Conservation (phyloP, 2,888 invertebrate genomes). For the Halocaridina rubra region DNA sequence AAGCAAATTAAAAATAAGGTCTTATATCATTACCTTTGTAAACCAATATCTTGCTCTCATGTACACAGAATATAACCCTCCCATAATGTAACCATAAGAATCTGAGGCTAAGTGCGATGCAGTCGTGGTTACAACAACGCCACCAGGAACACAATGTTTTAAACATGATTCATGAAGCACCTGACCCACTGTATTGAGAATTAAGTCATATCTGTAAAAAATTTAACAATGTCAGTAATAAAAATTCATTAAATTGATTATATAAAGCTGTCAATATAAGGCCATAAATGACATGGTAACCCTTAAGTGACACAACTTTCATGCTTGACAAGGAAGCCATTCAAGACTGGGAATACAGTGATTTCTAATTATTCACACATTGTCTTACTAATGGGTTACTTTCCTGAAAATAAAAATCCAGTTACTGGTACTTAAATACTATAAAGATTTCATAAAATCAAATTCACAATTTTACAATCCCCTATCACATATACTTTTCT, state of each 20-base stretch:
- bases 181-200: constrained; percentile 71
- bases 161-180: constrained; percentile 67
- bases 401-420: too few relatives aligned
- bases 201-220: constrained; percentile 70
- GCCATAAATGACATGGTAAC: too few relatives aligned
- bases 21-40: constrained; percentile 54
- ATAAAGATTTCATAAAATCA: too few relatives aligned
- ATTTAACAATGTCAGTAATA: not conserved
- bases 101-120: constrained; percentile 72
- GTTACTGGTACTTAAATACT: too few relatives aligned
- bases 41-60: constrained; percentile 66
- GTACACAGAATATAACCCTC: constrained; percentile 71
- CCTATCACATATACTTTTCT: not conserved
- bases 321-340: too few relatives aligned
- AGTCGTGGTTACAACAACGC: constrained; percentile 71
- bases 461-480: too few relatives aligned
- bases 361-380: too few relatives aligned
- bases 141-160: constrained; percentile 68
- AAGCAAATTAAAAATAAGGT: not conserved
- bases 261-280: too few relatives aligned
- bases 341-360: too few relatives aligned
- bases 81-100: constrained; percentile 70
- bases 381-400: too few relatives aligned
- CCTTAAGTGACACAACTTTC: too few relatives aligned
- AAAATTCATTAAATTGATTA: too few relatives aligned